A percentile compares a stretch with the other conserved stretches of the same genome.
Evolutionary conservation across 2,113 vertebrate genomes (phyloP).

Genomic region (Corythoichthys haematopterus): DNA sequence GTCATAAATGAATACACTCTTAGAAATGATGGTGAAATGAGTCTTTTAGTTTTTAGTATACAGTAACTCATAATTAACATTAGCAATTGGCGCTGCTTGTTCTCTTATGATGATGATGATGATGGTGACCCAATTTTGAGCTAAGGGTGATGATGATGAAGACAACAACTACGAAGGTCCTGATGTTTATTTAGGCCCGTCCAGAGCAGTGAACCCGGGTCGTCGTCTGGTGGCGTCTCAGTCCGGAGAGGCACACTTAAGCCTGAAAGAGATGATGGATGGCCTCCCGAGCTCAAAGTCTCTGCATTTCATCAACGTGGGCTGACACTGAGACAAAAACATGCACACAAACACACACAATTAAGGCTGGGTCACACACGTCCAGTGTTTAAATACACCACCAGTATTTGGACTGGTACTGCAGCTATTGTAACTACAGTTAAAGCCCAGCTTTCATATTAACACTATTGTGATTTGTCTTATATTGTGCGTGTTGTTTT

Average conservation of each 20-base stretch:
- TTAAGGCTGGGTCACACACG: slow-evolving; percentile 2
- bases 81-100: not conserved
- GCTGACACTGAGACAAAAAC: slow-evolving; percentile 27
- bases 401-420: not conserved
- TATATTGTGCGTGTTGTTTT: not conserved
- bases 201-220: slow-evolving; percentile 23
- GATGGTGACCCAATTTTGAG: slow-evolving; percentile 17
- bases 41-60: too few species aligned
- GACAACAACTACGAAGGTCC: slow-evolving; percentile 30
- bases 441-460: not conserved
- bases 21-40: not conserved
- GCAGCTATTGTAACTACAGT: not conserved
- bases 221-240: slow-evolving; percentile 38
- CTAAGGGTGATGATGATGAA: slow-evolving; percentile 12
- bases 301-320: slow-evolving; percentile 56
- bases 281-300: slow-evolving; percentile 43
- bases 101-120: slow-evolving; percentile 6
- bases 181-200: slow-evolving; percentile 47
- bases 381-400: not conserved
- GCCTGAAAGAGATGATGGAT: slow-evolving; percentile 64
- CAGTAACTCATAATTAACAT: not conserved
- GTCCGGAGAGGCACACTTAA: slow-evolving; percentile 53
- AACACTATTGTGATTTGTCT: not conserved
- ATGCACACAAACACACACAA: slow-evolving; percentile 3
- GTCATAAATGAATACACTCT: not conserved